Evolutionary conservation across 1,140 invertebrate species (phyloP).

Genomic region (Conus betulinus): DNA sequence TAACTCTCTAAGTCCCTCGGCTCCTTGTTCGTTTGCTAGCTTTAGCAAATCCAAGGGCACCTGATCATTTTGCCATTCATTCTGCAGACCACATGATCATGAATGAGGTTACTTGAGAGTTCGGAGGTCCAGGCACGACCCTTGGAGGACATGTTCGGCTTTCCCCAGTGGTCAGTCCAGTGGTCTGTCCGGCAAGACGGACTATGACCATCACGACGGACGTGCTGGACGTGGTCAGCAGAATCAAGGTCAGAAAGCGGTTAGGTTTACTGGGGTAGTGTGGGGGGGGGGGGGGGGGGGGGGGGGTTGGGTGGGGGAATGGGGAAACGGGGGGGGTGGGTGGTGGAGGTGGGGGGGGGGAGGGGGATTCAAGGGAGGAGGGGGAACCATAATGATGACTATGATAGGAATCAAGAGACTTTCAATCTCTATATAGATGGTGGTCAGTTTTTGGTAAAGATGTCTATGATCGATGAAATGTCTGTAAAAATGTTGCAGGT

Average conservation of each 20-base stretch:
- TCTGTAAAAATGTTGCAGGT: background rate
- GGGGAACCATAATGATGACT: no score
- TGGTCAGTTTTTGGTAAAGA: no score
- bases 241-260: conserved; percentile 8
- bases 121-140: background rate
- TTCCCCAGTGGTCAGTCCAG: conserved; percentile 31
- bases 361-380: background rate
- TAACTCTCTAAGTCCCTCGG: no score
- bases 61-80: background rate
- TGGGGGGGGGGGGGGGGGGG: background rate
- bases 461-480: background rate
- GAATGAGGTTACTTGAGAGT: conserved; percentile 4
- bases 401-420: no score
- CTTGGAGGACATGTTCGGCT: background rate
- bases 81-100: conserved; percentile 29
- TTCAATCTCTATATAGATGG: no score
- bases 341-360: no score
- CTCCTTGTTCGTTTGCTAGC: background rate
- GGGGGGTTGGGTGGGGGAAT: background rate
- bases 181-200: background rate
- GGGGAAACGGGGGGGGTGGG: no score
- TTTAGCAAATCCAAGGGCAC: background rate
- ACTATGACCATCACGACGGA: conserved; percentile 11
- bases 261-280: background rate
- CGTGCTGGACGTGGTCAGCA: background rate